phyloP scores from a whole-genome alignment of 2,888 invertebrate genomes.

The Arrhopalites spinosus region DNA sequence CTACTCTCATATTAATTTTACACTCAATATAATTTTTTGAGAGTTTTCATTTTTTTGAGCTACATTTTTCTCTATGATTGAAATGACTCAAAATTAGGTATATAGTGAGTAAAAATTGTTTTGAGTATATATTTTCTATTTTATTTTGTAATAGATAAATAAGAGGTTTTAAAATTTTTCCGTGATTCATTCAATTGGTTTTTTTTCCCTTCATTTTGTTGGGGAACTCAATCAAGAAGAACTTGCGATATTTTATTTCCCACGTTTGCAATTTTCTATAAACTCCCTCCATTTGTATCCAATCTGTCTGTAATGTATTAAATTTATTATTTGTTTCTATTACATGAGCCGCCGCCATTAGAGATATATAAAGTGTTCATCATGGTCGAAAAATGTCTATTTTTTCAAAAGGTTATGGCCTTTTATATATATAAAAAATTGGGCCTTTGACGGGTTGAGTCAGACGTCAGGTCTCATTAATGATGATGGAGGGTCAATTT shows the following conservation, averaged over 20 bases:
- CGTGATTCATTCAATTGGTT: constrained; percentile 9
- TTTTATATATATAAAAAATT: too few relatives aligned
- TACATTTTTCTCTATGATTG: background rate
- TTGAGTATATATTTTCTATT: background rate
- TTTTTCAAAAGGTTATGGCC: too few relatives aligned
- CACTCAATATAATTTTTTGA: too few relatives aligned
- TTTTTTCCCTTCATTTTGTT: background rate
- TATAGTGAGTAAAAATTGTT: too few relatives aligned
- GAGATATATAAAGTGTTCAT: background rate
- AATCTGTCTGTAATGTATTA: background rate
- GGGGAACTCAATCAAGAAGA: background rate
- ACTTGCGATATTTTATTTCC: constrained; percentile 3
- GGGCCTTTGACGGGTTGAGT: background rate
- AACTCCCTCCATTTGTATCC: background rate
- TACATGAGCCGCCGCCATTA: background rate
- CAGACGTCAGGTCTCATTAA: too few relatives aligned
- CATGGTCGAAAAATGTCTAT: too few relatives aligned
- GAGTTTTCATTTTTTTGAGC: too few relatives aligned
- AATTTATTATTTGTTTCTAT: background rate
- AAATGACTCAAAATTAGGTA: too few relatives aligned
- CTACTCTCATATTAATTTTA: too few relatives aligned
- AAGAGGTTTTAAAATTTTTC: background rate
- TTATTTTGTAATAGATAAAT: constrained; percentile 9
- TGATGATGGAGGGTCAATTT: background rate
- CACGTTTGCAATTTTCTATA: background rate